These are phyloP conservation scores for Cheumatopsyche charites DNA, from an alignment of 1,140 invertebrate genomes.

Conservation along the genomic window DNA sequence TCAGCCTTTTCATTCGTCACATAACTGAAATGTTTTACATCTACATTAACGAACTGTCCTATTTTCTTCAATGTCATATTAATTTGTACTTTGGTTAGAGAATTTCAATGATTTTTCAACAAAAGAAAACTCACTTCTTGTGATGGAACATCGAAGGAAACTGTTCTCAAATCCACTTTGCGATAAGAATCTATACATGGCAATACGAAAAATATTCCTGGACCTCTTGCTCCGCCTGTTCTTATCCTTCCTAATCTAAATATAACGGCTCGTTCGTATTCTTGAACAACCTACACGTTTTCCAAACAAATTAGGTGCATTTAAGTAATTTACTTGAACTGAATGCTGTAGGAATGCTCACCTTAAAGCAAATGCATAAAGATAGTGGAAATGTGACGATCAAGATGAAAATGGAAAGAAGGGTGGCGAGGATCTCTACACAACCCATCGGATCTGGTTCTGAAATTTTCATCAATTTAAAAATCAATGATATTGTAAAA, in stretches of 20 bases:
- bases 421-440: conserved; percentile 82
- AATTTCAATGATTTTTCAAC: too few relatives aligned
- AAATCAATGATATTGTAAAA: conserved; percentile 4
- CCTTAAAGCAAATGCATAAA: conserved; percentile 84
- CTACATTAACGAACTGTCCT: too few relatives aligned
- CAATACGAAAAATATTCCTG: conserved; percentile 86
- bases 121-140: conserved; percentile 56
- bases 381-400: conserved; percentile 85
- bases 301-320: neutral
- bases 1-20: too few relatives aligned
- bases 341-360: conserved; percentile 49
- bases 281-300: conserved; percentile 80
- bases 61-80: too few relatives aligned
- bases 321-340: neutral
- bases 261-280: conserved; percentile 89
- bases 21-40: too few relatives aligned
- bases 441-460: conserved; percentile 65
- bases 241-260: conserved; percentile 84
- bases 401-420: conserved; percentile 77
- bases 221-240: conserved; percentile 83
- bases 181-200: conserved; percentile 91
- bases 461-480: conserved; percentile 53
- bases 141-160: conserved; percentile 65
- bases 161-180: conserved; percentile 84
- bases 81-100: too few relatives aligned